Base-by-base conservation (phyloP, 1,140 invertebrate genomes). In the Leptopilina boulardi region DNA sequence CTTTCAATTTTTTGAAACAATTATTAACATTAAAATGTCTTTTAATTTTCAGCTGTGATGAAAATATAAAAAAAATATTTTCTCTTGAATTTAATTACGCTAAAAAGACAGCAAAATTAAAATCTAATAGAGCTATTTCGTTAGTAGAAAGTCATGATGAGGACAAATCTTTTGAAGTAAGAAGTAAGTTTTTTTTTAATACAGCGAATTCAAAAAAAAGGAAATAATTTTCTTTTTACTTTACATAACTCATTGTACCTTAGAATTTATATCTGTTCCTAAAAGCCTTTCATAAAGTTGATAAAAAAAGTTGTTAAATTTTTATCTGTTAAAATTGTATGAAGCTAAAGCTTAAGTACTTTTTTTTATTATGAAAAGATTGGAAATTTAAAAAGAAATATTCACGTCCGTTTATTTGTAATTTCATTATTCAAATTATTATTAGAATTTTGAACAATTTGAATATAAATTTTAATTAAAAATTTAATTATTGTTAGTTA, bases 121-220 rank as follows among this genome's bases (percentile, higher is more conserved):
- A 90, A 70, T 87, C 86, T 13, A 77, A 92, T 54, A 87, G 91
- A 77, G 84, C 91, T 71, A 80, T 92, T 0, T 87, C 91, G 15
- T 85, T 91, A 26, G 93, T 95, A 0, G 90, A 91, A 76, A 87
- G 92, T 56, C 94, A 95, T 87, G 72, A 86, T 1, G 88, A 88
- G 23, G 93, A 95, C 86, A 89, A 85, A 10, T 94, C 94, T 0
- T 86, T 91, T 80, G 94, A 94, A 89, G 86, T 90, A 1, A 91
- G 79, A 86, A 90, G 94, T 93, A 93, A 84, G 83, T n/a, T n/a
- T n/a, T n/a, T 74, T 75, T 73, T 75, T 10, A 76, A 26, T 75
- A 51, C 21, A 75, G 11, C 26, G n/a, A 23, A 11, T 4, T 77
- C 71, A 51, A 44, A 71, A 19, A n/a, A n/a, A n/a, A n/a, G n/a